These are phyloP conservation scores for Stegana nigrithorax DNA, from an alignment of 2,888 invertebrate species.

Conservation along the genomic window DNA sequence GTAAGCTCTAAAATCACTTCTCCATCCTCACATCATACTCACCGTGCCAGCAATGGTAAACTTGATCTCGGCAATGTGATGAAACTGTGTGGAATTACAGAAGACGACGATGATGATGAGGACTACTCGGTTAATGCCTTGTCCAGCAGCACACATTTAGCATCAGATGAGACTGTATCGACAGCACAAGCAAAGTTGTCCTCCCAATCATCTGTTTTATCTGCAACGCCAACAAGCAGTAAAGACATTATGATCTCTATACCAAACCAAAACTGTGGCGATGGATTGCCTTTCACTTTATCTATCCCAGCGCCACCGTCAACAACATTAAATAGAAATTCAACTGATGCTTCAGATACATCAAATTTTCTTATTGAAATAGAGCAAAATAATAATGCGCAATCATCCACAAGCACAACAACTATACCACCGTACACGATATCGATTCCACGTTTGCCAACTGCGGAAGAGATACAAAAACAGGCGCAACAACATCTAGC, in stretches of 20 bases:
- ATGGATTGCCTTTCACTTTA: constrained; percentile 66
- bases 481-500: constrained; percentile 63
- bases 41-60: constrained; percentile 68
- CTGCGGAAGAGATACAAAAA: constrained; percentile 65
- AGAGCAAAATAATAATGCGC: constrained; percentile 60
- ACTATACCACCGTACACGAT: constrained; percentile 67
- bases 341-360: constrained; percentile 50
- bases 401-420: constrained; percentile 27
- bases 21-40: constrained; percentile 55
- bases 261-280: constrained; percentile 66
- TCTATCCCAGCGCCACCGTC: constrained; percentile 63
- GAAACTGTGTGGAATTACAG: constrained; percentile 78
- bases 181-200: too few species aligned
- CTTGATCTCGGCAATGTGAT: constrained; percentile 80
- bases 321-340: constrained; percentile 25
- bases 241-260: constrained; percentile 68
- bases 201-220: too few species aligned
- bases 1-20: constrained; percentile 25
- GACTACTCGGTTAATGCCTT: constrained; percentile 66
- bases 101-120: constrained; percentile 77
- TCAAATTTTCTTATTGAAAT: constrained; percentile 68
- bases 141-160: constrained; percentile 31
- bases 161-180: constrained; percentile 8
- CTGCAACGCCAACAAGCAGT: constrained; percentile 31
- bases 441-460: constrained; percentile 68